phyloP scores from a whole-genome alignment of 23 tunicate species.

The Ciona savignyi region DNA sequence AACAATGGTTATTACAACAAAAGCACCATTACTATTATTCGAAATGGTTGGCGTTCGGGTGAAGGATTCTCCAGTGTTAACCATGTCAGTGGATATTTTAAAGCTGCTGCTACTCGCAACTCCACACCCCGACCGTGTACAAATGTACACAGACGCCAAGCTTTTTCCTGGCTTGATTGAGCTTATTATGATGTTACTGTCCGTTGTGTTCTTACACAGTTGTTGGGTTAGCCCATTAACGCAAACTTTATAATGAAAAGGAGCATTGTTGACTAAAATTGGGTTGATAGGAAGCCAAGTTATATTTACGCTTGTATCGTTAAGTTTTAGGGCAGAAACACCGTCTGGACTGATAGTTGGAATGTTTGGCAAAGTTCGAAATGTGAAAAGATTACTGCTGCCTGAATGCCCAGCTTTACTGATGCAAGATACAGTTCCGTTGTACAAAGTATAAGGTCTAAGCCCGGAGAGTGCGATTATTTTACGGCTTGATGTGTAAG shows the following conservation, averaged over 20 bases:
- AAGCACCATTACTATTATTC: neutral
- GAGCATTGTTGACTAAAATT: neutral
- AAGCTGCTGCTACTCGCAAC: neutral
- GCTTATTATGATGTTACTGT: neutral
- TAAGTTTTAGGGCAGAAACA: neutral
- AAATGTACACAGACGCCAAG: neutral
- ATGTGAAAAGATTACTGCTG: conserved; percentile 11
- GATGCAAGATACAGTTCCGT: neutral
- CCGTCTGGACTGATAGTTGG: conserved; percentile 7
- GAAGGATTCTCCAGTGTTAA: neutral
- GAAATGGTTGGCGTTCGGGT: neutral
- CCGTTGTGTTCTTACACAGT: neutral
- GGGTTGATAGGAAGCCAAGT: conserved; percentile 5
- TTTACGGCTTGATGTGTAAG: neutral
- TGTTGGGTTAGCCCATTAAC: neutral
- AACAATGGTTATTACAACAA: neutral
- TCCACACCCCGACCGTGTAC: neutral
- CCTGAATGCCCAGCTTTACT: neutral
- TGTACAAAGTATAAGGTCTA: neutral
- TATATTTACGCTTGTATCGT: neutral
- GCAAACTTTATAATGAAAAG: neutral
- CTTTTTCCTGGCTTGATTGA: neutral
- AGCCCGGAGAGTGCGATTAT: neutral
- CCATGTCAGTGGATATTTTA: neutral
- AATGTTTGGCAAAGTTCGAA: conserved; percentile 16